Conservation (phyloP, 2,113 vertebrate genomes). For the Engystomops pustulosus region DNA sequence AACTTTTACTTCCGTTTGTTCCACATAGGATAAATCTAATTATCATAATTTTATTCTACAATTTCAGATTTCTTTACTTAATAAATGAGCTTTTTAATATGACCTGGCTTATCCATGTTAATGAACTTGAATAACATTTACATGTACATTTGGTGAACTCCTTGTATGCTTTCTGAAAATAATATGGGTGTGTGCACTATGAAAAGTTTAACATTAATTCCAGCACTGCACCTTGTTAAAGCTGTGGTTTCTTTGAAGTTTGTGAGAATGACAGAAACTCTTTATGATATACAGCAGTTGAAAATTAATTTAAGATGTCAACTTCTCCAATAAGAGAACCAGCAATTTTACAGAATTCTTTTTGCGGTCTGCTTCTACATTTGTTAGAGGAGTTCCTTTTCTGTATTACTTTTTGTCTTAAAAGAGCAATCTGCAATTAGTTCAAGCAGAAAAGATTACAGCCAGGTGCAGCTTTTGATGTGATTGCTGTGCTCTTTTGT, state of each 20-base stretch:
- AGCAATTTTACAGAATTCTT: constrained; percentile 31
- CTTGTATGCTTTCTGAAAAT: constrained; percentile 21
- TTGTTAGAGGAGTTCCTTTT: constrained; percentile 31
- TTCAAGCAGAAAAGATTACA: constrained; percentile 52
- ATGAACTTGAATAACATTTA: background rate
- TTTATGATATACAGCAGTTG: constrained; percentile 29
- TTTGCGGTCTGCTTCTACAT: constrained; percentile 42
- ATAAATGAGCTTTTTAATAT: background rate
- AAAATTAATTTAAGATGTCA: constrained; percentile 59
- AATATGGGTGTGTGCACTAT: constrained; percentile 33
- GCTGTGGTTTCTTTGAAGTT: constrained; percentile 54
- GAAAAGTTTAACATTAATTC: constrained; percentile 31
- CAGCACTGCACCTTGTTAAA: constrained; percentile 43
- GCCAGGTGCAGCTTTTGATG: constrained; percentile 58
- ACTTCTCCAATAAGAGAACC: constrained; percentile 28
- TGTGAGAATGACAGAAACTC: constrained; percentile 2
- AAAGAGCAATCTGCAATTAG: constrained; percentile 55
- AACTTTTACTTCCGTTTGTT: no score
- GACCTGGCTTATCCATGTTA: background rate
- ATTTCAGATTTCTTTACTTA: background rate
- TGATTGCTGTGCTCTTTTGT: constrained; percentile 49
- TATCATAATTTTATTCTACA: no score
- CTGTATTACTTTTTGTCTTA: constrained; percentile 24
- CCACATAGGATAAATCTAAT: no score
- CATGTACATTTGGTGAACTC: background rate